Evolutionary conservation across 2,113 vertebrate species (phyloP), one percentile per base, ranked within the genome.

Genomic region (Leuciscus idus): DNA sequence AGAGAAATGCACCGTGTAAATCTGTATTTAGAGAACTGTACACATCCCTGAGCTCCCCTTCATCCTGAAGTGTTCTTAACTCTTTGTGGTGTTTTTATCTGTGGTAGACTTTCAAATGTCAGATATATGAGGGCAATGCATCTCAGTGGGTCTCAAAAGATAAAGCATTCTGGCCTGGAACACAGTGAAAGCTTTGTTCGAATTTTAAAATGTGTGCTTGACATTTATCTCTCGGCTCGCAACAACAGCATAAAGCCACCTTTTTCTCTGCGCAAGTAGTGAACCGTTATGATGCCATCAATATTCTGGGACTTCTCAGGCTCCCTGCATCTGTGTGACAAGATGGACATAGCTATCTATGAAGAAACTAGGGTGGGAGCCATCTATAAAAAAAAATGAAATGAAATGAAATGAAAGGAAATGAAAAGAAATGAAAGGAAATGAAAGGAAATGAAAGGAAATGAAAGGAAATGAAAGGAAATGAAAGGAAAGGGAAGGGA

Each of bases 1-100:
- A 84, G 46, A 84, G 30, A 78, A 59, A 87, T 77, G 61, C 77
- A 81, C 72, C 68, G 17, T 26, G 75, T 6, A 57, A 52, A 46
- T 83, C 66, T 70, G 48, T 10, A 72, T 83, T 83, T 57, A 55
- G 43, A 17, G 26, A 70, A 39, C 64, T 19, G 23, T 3, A 19
- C 48, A 36, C 12, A 70, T 72, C 64, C 64, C 55, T 55, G 26
- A n/a, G 46, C 64, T 55, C 26, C 64, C 64, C 19, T 68, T 83
- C 79, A 81, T 66, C 10, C 39, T 11, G 36, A 85, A 21, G 15
- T 68, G n/a, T 30, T 55, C 10, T 64, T 46, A 66, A 64, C n/a
- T 17, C 83, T 33, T 17, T 55, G 4, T 30, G 48, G 17, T 26
- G 33, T 33, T 57, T 74, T 77, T n/a, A 26, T 76, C 66, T 17